phyloP scores from a whole-genome alignment of 1,140 invertebrate species.

The Bombus waltoni region DNA sequence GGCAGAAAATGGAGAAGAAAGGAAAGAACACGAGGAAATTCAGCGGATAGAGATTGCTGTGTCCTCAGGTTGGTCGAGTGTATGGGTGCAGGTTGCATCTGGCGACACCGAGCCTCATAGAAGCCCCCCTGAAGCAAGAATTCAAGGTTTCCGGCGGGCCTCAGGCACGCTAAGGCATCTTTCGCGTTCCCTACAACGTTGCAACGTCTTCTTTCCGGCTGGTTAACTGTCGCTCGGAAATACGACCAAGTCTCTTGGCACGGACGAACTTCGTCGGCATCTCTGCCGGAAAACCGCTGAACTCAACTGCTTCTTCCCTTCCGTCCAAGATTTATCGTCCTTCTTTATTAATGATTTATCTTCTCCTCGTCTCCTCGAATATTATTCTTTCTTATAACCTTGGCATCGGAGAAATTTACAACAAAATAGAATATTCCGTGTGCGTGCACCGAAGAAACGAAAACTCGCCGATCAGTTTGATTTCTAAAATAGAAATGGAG shows the following conservation, averaged over 20 bases:
- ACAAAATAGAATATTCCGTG: too few relatives aligned
- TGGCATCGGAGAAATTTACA: background rate
- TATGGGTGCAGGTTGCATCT: slow-evolving; percentile 24
- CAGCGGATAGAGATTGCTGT: slow-evolving; percentile 53
- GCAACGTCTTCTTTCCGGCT: slow-evolving; percentile 44
- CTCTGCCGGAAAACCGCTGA: slow-evolving; percentile 26
- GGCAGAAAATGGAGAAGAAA: slow-evolving; percentile 22
- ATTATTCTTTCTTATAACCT: background rate
- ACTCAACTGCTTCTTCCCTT: background rate
- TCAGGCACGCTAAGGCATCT: slow-evolving; percentile 36
- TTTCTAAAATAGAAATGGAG: too few relatives aligned
- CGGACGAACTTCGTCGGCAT: slow-evolving; percentile 1
- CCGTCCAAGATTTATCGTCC: background rate
- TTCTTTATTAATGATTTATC: background rate
- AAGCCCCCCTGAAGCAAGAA: slow-evolving; percentile 33
- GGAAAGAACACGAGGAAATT: slow-evolving; percentile 50
- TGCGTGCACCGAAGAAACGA: too few relatives aligned
- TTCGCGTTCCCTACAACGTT: slow-evolving; percentile 32
- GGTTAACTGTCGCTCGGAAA: slow-evolving; percentile 60
- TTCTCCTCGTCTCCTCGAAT: background rate
- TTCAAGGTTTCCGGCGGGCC: slow-evolving; percentile 51
- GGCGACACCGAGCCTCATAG: slow-evolving; percentile 21
- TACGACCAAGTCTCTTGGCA: slow-evolving; percentile 43
- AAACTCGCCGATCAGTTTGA: too few relatives aligned
- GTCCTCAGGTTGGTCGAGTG: slow-evolving; percentile 41